Percentiles rank a stretch among this genome's conserved stretches.
These are phyloP conservation scores for Caenorhabditis uteleia DNA, from an alignment of 2,888 invertebrate species.

Conservation along the genomic window DNA sequence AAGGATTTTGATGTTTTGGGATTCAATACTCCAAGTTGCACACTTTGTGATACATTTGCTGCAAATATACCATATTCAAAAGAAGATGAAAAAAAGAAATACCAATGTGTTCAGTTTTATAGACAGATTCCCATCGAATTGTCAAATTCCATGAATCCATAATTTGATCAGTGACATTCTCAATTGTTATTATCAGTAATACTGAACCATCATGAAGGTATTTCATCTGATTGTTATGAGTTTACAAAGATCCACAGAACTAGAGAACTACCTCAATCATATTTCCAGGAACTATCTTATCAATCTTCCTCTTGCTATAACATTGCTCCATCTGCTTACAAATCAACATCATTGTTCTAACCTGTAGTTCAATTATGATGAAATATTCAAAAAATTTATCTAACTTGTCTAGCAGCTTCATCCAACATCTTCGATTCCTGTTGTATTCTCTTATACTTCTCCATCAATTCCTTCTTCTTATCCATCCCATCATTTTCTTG, in stretches of 20 bases:
- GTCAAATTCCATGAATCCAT: constrained; percentile 19
- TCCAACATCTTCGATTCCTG: constrained; percentile 19
- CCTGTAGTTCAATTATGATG: no score
- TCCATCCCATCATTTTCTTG: background rate
- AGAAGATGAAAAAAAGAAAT: background rate
- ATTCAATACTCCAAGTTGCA: constrained; percentile 15
- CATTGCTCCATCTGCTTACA: constrained; percentile 38
- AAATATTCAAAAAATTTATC: no score
- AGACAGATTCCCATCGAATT: background rate
- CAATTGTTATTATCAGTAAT: constrained; percentile 12
- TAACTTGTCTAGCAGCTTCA: constrained; percentile 24
- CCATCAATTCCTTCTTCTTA: background rate
- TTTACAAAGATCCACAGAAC: no score
- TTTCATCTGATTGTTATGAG: no score
- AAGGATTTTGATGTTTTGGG: constrained; percentile 21
- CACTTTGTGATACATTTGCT: constrained; percentile 6
- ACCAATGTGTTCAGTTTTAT: background rate
- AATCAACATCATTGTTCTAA: constrained; percentile 14
- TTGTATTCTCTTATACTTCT: constrained; percentile 22
- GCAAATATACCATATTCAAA: background rate
- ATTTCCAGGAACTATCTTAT: constrained; percentile 8
- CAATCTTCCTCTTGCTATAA: constrained; percentile 8
- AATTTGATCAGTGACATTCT: constrained; percentile 15
- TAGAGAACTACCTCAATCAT: background rate
- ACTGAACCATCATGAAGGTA: constrained; percentile 18